Conservation (phyloP, 2,113 vertebrate genomes). For the Pseudopodoces humilis region DNA sequence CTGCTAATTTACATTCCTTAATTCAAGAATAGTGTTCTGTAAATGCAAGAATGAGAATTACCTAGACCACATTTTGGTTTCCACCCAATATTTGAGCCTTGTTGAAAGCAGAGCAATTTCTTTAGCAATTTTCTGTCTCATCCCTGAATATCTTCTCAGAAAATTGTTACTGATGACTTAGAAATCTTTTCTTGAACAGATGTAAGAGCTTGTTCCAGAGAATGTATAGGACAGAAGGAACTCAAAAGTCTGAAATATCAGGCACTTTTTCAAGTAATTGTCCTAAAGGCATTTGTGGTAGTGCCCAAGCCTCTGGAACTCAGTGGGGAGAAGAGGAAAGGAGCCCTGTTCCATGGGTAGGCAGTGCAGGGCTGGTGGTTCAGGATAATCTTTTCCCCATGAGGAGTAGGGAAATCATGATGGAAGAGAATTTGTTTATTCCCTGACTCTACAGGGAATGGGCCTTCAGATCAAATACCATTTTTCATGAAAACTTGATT, state of each 20-base stretch:
- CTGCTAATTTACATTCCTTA: neutral
- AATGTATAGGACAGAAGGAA: neutral
- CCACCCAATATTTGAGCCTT: neutral
- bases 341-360: neutral
- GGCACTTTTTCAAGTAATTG: neutral
- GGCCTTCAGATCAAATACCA: neutral
- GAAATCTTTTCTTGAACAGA: neutral
- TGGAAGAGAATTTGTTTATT: neutral
- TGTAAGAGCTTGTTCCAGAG: neutral
- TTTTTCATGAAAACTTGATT: neutral
- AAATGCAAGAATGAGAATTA: neutral
- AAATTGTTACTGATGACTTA: neutral
- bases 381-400: neutral
- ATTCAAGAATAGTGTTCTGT: neutral
- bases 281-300: neutral
- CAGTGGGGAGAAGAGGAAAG: neutral
- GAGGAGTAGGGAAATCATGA: neutral
- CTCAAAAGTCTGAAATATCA: neutral
- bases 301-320: neutral
- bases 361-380: too few species aligned
- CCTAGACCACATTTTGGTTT: neutral
- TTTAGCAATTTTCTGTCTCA: neutral
- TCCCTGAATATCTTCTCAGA: neutral
- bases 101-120: neutral
- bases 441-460: accelerated